These are phyloP conservation scores for Epinephelus lanceolatus DNA, from an alignment of 2,113 vertebrate genomes.

Conservation along the genomic window DNA sequence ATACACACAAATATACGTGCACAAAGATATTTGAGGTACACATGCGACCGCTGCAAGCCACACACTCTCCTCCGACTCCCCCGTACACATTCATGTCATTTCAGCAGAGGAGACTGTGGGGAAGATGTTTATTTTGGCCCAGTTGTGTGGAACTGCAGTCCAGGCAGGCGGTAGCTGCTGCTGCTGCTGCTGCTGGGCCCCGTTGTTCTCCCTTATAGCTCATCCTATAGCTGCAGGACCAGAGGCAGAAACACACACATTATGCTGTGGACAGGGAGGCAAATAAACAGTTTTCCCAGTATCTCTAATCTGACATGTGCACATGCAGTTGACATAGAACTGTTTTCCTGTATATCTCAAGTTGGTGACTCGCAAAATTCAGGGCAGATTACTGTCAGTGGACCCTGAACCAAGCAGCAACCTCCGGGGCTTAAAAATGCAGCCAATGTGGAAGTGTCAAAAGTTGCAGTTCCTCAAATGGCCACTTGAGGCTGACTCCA, in stretches of 20 bases:
- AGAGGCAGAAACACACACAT: conserved; percentile 2
- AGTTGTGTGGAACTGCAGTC: conserved; percentile 40
- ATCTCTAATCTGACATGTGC: neutral
- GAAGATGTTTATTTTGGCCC: conserved; percentile 74
- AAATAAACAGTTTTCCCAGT: neutral
- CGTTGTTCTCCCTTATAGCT: conserved; percentile 25
- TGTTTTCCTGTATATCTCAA: neutral
- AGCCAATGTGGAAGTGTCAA: too few relatives aligned
- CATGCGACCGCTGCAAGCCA: conserved; percentile 38
- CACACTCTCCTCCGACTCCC: conserved; percentile 36
- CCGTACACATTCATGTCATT: conserved; percentile 56
- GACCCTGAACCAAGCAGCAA: too few relatives aligned
- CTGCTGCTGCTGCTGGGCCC: conserved; percentile 52
- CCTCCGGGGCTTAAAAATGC: too few relatives aligned
- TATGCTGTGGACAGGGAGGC: neutral
- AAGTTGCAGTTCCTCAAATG: too few relatives aligned
- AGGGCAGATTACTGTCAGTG: neutral
- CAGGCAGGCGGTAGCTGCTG: conserved; percentile 46
- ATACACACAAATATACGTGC: conserved; percentile 20
- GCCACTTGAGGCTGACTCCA: too few relatives aligned
- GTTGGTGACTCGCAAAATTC: neutral
- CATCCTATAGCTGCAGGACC: conserved; percentile 22
- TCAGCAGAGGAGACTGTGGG: conserved; percentile 68
- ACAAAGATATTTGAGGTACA: conserved; percentile 45
- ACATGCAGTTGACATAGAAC: neutral